Evolutionary conservation across 2,888 invertebrate species (phyloP), one percentile per base, ranked within the genome.

Genomic region (Cryptus armator): DNA sequence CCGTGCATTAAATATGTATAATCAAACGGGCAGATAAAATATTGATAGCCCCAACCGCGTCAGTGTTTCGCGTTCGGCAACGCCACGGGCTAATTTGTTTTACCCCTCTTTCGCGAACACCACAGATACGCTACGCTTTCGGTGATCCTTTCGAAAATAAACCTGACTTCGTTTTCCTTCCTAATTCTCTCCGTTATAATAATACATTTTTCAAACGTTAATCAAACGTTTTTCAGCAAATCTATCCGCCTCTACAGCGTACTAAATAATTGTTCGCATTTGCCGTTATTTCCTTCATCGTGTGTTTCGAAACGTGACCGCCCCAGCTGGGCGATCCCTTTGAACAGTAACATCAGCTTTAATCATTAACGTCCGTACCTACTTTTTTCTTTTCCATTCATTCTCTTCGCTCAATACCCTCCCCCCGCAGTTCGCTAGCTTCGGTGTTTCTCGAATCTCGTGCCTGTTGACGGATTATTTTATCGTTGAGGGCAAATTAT

Each of bases 361-460:
- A 79, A 79, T 79, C 70, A 79, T 79, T 71, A 79, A 71, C 64
- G 62, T 43, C 10, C 19, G 12, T 12, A 51, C n/a, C 3, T 7
- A 12, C n/a, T 2, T 44, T 44, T 24, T 43, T 64, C 14, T 64
- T 64, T 48, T 64, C 14, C 46, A 62, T 70, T 46, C n/a, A 53
- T 32, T 72, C 68, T 53, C 64, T n/a, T 29, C 44, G 51, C 66
- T 9, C 14, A 19, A 37, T 19, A 51, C 59, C 19, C 43, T 43
- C 37, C 6, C 37, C 3, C 1, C 48, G 24, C 4, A 16, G 70
- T 29, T 46, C 44, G 12, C 66, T 19, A 44, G 19, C 59, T 64
- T 16, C 14, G 46, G 37, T 37, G 19, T 16, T 6, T 51, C 51
- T 29, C 43, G 51, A 43, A 44, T 64, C 64, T n/a, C 37, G 10